Conservation (phyloP, 2,113 vertebrate genomes). For the Tyto alba region DNA sequence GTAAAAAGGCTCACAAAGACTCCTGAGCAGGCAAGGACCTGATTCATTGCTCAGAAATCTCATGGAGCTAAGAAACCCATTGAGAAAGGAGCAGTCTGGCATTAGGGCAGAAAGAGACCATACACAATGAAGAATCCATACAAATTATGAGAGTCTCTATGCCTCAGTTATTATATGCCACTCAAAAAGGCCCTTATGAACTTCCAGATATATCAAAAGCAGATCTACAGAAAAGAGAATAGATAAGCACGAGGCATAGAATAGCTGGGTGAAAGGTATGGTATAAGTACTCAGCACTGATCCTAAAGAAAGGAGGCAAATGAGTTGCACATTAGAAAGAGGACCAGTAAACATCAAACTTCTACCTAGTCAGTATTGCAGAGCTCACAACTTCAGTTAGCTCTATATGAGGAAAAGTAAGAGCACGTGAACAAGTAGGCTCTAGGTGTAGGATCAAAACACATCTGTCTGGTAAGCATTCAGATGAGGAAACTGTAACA, state of each 20-base stretch:
- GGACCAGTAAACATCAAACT: neutral
- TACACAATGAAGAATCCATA: neutral
- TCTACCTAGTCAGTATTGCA: rapidly evolving
- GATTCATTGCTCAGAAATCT: neutral
- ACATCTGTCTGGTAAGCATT: neutral
- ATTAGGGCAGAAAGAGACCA: neutral
- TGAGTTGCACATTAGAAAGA: neutral
- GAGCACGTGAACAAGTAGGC: neutral
- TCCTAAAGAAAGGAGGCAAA: neutral
- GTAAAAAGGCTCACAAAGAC: neutral
- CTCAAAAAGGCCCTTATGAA: neutral
- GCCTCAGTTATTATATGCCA: rapidly evolving
- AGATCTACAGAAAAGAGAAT: neutral
- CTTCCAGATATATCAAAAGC: neutral
- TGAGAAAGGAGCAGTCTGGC: neutral
- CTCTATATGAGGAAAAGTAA: neutral
- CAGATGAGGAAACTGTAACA: neutral
- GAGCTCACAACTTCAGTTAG: neutral
- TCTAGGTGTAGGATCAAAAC: neutral
- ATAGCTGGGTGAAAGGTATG: neutral
- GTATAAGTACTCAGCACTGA: neutral
- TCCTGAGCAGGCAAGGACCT: neutral
- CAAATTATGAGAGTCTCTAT: neutral
- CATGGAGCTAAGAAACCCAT: neutral
- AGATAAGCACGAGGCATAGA: neutral